phyloP scores from a whole-genome alignment of 2,113 vertebrate genomes.

The Ammospiza nelsoni region DNA sequence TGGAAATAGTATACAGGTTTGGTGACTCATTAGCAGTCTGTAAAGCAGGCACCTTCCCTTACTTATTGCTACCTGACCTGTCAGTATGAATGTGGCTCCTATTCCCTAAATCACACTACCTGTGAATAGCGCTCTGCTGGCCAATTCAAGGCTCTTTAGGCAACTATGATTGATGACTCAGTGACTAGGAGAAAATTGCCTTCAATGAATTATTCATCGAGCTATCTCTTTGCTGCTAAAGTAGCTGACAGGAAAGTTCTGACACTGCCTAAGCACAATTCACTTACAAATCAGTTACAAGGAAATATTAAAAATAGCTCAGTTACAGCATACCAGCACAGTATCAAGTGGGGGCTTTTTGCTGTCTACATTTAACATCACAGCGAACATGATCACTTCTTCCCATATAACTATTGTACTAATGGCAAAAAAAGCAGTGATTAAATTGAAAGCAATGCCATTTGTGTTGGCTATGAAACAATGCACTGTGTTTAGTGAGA shows the following conservation, averaged over 20 bases:
- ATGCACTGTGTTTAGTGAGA: constrained; percentile 73
- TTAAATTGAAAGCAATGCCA: constrained; percentile 78
- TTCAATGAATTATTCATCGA: constrained; percentile 95
- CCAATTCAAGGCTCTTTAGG: constrained; percentile 91
- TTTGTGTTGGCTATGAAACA: constrained; percentile 80
- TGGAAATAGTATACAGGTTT: constrained; percentile 77
- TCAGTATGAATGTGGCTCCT: constrained; percentile 85
- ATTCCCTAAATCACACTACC: constrained; percentile 87
- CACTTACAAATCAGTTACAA: constrained; percentile 96
- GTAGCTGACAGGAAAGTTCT: constrained; percentile 95
- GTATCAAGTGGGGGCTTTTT: constrained; percentile 86
- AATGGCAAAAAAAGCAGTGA: constrained; percentile 78
- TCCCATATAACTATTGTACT: constrained; percentile 75
- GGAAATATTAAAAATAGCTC: constrained; percentile 94
- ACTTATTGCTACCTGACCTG: constrained; percentile 86
- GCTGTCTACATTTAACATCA: constrained; percentile 80
- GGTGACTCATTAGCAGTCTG: constrained; percentile 85
- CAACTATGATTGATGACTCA: constrained; percentile 96
- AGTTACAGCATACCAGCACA: constrained; percentile 82
- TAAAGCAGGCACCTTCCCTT: constrained; percentile 82
- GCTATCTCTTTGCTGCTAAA: constrained; percentile 95
- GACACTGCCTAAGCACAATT: constrained; percentile 92
- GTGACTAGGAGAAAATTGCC: constrained; percentile 95
- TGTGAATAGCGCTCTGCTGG: constrained; percentile 87
- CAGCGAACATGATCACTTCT: constrained; percentile 76